A percentile compares a stretch with the other conserved stretches of the same genome.
Evolutionary conservation across 2,797 vertebrate species (phyloP).

Genomic region (Remorina albescens): DNA sequence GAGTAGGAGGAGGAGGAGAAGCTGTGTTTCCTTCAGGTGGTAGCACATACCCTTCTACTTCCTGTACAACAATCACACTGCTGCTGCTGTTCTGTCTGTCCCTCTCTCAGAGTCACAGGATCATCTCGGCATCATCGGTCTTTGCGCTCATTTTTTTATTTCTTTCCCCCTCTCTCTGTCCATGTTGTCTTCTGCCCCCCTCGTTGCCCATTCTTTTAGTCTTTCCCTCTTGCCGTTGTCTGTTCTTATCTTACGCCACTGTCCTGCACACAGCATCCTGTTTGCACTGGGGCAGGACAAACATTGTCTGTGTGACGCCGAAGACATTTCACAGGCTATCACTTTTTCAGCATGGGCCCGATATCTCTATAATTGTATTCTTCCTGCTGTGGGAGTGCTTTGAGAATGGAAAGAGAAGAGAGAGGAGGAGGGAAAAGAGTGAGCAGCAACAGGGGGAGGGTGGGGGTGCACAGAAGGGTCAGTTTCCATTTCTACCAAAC

Average conservation of each 20-base stretch:
- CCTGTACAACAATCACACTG: constrained; percentile 47
- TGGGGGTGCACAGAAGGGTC: constrained; percentile 22
- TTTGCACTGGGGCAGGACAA: constrained; percentile 84
- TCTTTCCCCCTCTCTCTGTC: constrained; percentile 14
- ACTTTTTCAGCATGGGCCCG: constrained; percentile 77
- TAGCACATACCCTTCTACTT: constrained; percentile 42
- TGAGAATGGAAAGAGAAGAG: constrained; percentile 27
- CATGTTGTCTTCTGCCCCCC: constrained; percentile 41
- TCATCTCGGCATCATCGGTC: constrained; percentile 43
- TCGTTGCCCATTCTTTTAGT: constrained; percentile 27
- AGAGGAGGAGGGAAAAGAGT: constrained; percentile 16
- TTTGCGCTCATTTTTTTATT: constrained; percentile 25
- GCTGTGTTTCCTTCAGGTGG: constrained; percentile 70
- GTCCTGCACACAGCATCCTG: constrained; percentile 85
- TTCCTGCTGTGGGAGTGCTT: constrained; percentile 78
- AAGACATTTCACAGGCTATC: constrained; percentile 87
- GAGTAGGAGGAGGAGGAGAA: constrained; percentile 51
- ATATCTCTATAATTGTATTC: constrained; percentile 83
- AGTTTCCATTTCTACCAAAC: constrained; percentile 65
- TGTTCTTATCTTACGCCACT: constrained; percentile 80
- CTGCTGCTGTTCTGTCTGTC: constrained; percentile 11
- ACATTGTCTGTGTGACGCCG: constrained; percentile 78
- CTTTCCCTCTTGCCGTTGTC: constrained; percentile 55
- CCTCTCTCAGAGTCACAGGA: constrained; percentile 28
- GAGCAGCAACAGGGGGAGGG: constrained; percentile 5